A percentile compares a stretch with the other conserved stretches of the same genome.
Conservation (phyloP, 2,113 vertebrate species). For the Australoheros scitulus region DNA sequence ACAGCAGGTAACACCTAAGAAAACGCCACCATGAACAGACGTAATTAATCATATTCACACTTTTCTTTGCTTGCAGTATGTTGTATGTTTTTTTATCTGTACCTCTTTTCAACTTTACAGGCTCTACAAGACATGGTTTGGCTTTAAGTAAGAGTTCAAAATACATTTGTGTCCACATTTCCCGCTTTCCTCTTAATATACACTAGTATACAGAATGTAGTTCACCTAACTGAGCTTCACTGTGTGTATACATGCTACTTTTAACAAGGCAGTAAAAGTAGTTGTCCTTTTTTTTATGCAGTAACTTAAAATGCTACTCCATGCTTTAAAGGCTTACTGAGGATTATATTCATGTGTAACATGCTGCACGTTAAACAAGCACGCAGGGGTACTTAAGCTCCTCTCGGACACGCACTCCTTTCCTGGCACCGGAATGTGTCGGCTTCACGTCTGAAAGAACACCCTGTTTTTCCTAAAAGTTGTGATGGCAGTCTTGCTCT, state of each 20-base stretch:
- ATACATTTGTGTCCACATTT: slow-evolving; percentile 9
- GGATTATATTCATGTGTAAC: background rate
- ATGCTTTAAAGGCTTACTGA: background rate
- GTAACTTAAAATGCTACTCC: background rate
- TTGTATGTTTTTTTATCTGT: slow-evolving; percentile 4
- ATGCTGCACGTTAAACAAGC: background rate
- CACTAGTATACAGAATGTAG: background rate
- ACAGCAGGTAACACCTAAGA: slow-evolving; percentile 81
- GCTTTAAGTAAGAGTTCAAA: slow-evolving; percentile 83
- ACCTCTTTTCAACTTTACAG: slow-evolving; percentile 72
- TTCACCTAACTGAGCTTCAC: background rate
- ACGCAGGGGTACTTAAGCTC: background rate
- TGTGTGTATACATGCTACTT: slow-evolving; percentile 1
- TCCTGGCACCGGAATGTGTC: background rate
- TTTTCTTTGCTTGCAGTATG: background rate
- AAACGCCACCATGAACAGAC: background rate
- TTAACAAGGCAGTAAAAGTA: slow-evolving; percentile 11
- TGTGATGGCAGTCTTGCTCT: background rate
- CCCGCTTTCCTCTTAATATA: background rate
- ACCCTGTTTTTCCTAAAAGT: background rate
- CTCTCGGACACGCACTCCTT: background rate
- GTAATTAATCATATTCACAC: background rate
- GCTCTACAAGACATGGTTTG: slow-evolving; percentile 82
- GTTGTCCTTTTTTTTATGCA: background rate
- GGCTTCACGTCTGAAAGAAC: background rate